phyloP scores from a whole-genome alignment of 1,140 invertebrate genomes.

The Liolophura sinensis region DNA sequence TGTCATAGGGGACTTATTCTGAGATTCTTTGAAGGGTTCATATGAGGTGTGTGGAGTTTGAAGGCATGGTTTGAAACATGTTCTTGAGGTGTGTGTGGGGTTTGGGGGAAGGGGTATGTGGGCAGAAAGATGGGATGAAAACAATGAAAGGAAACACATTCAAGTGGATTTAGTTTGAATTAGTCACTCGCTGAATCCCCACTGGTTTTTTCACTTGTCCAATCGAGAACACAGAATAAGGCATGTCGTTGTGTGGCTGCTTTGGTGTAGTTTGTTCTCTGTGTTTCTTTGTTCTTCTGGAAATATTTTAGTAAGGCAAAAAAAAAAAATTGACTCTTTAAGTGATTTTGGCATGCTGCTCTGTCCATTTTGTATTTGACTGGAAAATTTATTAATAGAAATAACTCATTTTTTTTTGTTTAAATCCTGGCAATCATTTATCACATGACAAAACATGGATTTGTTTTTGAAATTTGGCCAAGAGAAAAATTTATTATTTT shows the following conservation, averaged over 20 bases:
- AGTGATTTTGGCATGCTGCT: background rate
- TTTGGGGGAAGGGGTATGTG: too few species aligned
- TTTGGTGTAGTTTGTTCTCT: background rate
- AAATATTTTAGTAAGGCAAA: background rate
- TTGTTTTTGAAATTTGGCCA: background rate
- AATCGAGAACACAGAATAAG: background rate
- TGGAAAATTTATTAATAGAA: background rate
- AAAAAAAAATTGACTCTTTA: background rate
- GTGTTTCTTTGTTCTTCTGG: background rate
- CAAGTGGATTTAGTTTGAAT: background rate
- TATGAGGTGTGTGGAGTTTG: too few species aligned
- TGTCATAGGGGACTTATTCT: too few species aligned
- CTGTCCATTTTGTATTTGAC: background rate
- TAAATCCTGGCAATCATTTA: background rate
- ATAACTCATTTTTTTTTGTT: background rate
- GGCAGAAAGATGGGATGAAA: too few species aligned
- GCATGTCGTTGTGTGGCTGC: background rate
- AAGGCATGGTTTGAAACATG: too few species aligned
- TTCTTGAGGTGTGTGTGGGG: too few species aligned
- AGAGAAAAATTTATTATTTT: background rate
- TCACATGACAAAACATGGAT: background rate
- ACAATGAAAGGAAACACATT: too few species aligned
- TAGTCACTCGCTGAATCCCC: background rate
- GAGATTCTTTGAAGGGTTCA: too few species aligned
- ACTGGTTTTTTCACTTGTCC: background rate